phyloP scores from a whole-genome alignment of 2,797 vertebrate genomes.

The Knipowitschia caucasica region DNA sequence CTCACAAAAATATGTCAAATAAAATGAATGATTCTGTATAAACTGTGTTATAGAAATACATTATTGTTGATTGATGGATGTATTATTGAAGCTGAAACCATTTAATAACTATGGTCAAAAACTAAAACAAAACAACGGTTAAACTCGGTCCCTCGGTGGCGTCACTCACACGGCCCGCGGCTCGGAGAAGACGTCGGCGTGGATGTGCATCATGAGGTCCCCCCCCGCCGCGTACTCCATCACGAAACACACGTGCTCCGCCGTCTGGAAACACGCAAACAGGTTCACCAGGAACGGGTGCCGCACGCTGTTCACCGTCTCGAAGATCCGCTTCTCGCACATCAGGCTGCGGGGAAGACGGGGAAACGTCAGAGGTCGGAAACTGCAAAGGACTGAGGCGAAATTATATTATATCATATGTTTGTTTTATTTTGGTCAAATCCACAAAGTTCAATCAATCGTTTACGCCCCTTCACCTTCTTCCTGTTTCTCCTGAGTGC shows the following conservation, averaged over 20 bases:
- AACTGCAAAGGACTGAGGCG: background rate
- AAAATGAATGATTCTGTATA: no score
- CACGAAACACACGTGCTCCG: conserved; percentile 97
- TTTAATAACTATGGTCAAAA: no score
- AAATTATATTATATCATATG: background rate
- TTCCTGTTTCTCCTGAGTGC: no score
- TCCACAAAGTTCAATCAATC: no score
- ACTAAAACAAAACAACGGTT: no score
- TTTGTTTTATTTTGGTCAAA: no score
- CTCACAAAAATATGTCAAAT: no score
- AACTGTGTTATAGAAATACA: no score
- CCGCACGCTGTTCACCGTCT: conserved; percentile 97
- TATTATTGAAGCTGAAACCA: no score
- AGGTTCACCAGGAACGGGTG: conserved; percentile 99
- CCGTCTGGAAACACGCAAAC: conserved; percentile 98
- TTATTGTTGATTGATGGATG: no score
- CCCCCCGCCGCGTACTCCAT: conserved; percentile 99
- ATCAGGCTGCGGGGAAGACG: conserved; percentile 78
- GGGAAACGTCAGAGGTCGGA: no score
- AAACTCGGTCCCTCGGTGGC: background rate
- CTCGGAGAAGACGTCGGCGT: conserved; percentile 96
- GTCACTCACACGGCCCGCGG: conserved; percentile 91
- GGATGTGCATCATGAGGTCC: conserved; percentile 99
- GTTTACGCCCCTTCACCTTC: no score
- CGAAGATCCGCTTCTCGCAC: conserved; percentile 99